These are phyloP conservation scores for Meleagris gallopavo DNA, from an alignment of 2,113 vertebrate genomes.

Conservation along the genomic window DNA sequence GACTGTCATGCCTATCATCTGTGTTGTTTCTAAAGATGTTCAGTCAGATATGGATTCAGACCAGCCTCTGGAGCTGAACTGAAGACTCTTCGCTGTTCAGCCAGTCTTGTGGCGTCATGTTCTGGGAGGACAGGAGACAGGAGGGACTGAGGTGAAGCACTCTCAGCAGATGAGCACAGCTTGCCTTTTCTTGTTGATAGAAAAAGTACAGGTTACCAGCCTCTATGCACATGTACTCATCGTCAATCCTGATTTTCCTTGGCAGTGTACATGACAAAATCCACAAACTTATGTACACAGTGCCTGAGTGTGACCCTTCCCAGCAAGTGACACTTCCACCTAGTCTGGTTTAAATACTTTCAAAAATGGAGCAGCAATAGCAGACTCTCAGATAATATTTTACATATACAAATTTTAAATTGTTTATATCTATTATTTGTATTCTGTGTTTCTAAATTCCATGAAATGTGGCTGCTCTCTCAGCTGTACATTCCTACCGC, in stretches of 20 bases:
- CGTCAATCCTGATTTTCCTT: neutral
- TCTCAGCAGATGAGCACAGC: neutral
- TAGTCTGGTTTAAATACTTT: neutral
- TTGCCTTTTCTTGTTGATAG: neutral
- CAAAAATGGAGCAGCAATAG: neutral
- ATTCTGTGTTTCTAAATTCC: neutral
- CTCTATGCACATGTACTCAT: neutral
- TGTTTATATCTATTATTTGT: neutral
- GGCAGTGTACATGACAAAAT: neutral
- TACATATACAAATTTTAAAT: neutral
- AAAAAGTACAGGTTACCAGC: neutral
- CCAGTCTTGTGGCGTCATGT: neutral
- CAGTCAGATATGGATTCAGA: neutral
- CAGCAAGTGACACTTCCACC: neutral
- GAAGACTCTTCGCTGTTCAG: neutral
- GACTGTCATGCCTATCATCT: neutral
- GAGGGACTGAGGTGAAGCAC: neutral
- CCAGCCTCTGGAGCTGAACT: neutral
- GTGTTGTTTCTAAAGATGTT: neutral
- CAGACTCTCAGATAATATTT: neutral
- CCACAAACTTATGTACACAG: rapidly evolving
- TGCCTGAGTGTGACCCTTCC: neutral
- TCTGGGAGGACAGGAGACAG: neutral
- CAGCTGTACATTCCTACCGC: neutral
- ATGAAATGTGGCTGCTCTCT: neutral